Percentiles rank a stretch among this genome's conserved stretches.
Conservation (phyloP, 1,140 invertebrate species). For the Rhopalosiphum maidis region DNA sequence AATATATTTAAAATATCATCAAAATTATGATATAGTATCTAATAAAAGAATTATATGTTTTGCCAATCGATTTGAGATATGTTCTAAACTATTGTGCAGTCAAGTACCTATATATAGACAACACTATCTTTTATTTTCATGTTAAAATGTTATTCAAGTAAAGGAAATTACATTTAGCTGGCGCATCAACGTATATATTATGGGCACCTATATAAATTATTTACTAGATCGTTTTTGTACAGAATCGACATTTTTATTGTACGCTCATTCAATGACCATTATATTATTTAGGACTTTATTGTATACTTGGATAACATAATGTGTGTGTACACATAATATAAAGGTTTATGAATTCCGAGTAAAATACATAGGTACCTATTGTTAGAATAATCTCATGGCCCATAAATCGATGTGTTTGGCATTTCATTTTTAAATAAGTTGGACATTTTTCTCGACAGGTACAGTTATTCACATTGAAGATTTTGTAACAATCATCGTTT, state of each 20-base stretch:
- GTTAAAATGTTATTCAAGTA: not conserved
- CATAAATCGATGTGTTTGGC: not conserved
- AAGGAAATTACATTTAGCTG: no score
- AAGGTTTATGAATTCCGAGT: not conserved
- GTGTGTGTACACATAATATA: not conserved
- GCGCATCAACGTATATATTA: not conserved
- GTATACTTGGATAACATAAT: not conserved
- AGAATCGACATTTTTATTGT: constrained; percentile 7
- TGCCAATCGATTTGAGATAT: not conserved
- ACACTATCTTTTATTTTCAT: not conserved
- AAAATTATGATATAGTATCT: no score
- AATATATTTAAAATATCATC: no score
- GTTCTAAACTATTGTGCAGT: not conserved
- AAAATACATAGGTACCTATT: not conserved
- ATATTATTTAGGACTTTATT: not conserved
- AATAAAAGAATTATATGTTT: no score
- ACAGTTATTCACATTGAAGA: constrained; percentile 1
- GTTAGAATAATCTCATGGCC: not conserved
- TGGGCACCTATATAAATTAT: not conserved
- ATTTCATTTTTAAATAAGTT: not conserved
- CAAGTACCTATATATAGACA: no score
- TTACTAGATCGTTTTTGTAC: not conserved
- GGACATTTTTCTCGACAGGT: not conserved
- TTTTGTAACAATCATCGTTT: not conserved
- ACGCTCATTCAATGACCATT: not conserved